Evolutionary conservation across 2,113 vertebrate genomes (phyloP), one percentile per base, ranked within the genome.

Genomic region (Sinocyclocheilus anshuiensis): DNA sequence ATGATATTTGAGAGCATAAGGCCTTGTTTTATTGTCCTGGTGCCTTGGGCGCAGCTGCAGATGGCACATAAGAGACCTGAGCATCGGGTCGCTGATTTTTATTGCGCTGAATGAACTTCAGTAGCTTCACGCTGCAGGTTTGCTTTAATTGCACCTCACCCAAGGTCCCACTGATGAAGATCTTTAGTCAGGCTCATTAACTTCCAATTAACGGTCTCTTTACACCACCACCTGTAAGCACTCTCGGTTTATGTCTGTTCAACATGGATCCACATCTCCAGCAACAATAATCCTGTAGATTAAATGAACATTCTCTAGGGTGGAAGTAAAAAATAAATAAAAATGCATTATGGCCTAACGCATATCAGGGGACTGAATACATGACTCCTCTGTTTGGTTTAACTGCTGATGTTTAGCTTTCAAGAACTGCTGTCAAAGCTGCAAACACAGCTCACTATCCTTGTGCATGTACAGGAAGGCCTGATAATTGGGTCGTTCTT

Each of bases 111-210:
- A 89, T 83, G 67, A 72, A 83, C 76, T 77, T 39, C 8, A 42
- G 26, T 42, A 20, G 80, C 80, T 26, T 6, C 59, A 13, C 48
- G 36, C 76, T 83, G 81, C 81, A 81, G 71, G 81, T 85, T 82
- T 75, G 65, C 75, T 80, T 77, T 87, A 88, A 86, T 78, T 87
- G 83, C 86, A 36, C 36, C 85, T 87, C 75, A 83, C 81, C 85
- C 33, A 33, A 48, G n/a, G 69, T 65, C 55, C 48, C 29, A 10
- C 75, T 57, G 78, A 77, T 85, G 71, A 84, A 80, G 76, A 88
- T 53, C 24, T 71, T 84, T 29, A 81, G 7, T 77, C 75, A 24
- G 81, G 48, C 86, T 87, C 75, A 86, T 87, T 86, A 87, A 45
- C 84, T 81, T 53, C 81, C 83, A 80, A 78, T 85, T 87, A 81